Conservation (phyloP, 2,797 vertebrate species). For the Brotula barbata region DNA sequence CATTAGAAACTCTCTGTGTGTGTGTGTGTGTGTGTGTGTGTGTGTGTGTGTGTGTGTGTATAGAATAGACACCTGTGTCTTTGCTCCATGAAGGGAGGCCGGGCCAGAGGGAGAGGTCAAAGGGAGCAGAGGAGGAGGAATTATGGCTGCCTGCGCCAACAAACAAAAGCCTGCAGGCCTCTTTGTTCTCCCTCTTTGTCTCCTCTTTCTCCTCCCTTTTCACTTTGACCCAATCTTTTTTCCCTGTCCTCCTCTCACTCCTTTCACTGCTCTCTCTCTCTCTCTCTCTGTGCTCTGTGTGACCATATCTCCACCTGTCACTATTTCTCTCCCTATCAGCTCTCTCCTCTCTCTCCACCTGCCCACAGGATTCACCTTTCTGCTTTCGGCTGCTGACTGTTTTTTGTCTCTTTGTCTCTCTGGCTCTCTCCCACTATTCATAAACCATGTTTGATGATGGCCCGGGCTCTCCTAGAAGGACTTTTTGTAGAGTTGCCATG, state of each 20-base stretch:
- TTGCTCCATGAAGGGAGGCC: slow-evolving; percentile 69
- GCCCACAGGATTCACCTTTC: slow-evolving; percentile 73
- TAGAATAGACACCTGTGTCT: slow-evolving; percentile 75
- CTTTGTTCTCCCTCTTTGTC: slow-evolving; percentile 76
- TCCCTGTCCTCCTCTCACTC: slow-evolving; percentile 26
- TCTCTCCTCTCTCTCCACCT: slow-evolving; percentile 68
- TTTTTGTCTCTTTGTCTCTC: slow-evolving; percentile 49
- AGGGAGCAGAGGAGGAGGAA: slow-evolving; percentile 74
- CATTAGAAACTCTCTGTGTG: slow-evolving; percentile 33
- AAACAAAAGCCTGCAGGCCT: slow-evolving; percentile 78
- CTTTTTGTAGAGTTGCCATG: slow-evolving; percentile 74
- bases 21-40: slow-evolving; percentile 27
- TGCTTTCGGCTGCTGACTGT: slow-evolving; percentile 41
- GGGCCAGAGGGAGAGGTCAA: slow-evolving; percentile 70
- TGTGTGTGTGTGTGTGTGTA: slow-evolving; percentile 24
- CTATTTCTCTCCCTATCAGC: slow-evolving; percentile 64
- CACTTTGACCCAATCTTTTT: slow-evolving; percentile 73
- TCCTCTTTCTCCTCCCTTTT: slow-evolving; percentile 70
- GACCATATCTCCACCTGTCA: slow-evolving; percentile 70
- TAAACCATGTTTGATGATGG: slow-evolving; percentile 68
- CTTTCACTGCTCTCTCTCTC: slow-evolving; percentile 35
- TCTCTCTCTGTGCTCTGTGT: slow-evolving; percentile 68
- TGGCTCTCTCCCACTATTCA: slow-evolving; percentile 68
- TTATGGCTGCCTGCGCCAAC: slow-evolving; percentile 77
- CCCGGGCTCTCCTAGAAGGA: slow-evolving; percentile 53